Base-by-base conservation (phyloP, 2,113 vertebrate species). In the Tachysurus vachellii region DNA sequence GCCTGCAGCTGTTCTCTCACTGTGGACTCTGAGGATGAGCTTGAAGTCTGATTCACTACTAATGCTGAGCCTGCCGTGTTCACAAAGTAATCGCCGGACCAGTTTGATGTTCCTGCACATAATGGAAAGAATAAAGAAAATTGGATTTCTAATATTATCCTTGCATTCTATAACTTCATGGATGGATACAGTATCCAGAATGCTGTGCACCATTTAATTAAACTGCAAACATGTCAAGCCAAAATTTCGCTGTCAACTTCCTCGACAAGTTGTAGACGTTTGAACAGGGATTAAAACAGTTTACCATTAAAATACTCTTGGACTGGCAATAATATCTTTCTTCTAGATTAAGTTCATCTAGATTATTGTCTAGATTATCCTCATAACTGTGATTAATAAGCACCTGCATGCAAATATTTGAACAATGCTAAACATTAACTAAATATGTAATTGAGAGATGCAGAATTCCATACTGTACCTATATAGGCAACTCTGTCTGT, bases 21-120 rank as follows among this genome's bases (percentile, higher is more conserved):
- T 3, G 93, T 91, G 0, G 91, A 54, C 19, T 85, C 90, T 7
- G 0, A 0, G 0, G 90, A 83, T 6, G 61, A 26, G 0, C 92
- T 88, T 0, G 89, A 92, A 0, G 93, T 94, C 93, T 96, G 95
- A 12, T 95, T 96, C 88, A 98, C 93, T 54, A 97, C 95, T 88
- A 98, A 82, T 0, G 96, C 96, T 1, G 95, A 93, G 0, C 97
- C 97, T 0, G 97, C 96, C 0, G 97, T 98, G 91, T 77, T 92
- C 2, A 92, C 66, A 21, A 98, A 98, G 92, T 98, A 98, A 90
- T 96, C 97, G 0, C 97, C 97, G 0, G 97, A 97, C 97, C 97
- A 98, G 94, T 98, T 98, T 28, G 97, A 98, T 0, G 97, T 98
- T 16, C 97, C 97, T 98, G 84, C 53, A 75, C 23, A 83, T 50